Evolutionary conservation across 1,140 invertebrate species (phyloP).

Genomic region (Aphaenogaster floridana): DNA sequence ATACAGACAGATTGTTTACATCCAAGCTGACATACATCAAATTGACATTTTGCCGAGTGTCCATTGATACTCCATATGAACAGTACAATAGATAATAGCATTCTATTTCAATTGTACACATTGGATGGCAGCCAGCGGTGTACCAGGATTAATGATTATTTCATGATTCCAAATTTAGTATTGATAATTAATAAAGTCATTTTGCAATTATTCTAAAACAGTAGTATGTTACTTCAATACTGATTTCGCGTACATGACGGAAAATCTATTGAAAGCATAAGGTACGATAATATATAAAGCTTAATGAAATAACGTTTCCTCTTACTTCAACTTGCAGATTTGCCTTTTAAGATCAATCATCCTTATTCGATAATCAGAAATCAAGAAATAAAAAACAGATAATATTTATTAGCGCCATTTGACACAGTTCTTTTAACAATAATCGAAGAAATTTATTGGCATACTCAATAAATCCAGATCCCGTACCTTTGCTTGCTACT

Average conservation of each 20-base stretch:
- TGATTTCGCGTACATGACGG: not conserved
- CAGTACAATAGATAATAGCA: conserved; percentile 56
- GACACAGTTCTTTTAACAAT: conserved; percentile 39
- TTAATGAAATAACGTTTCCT: not conserved
- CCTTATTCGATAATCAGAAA: not conserved
- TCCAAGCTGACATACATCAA: not conserved
- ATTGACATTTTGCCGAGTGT: conserved; percentile 7
- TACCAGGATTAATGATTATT: conserved; percentile 49
- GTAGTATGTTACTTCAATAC: not conserved
- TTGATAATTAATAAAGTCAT: conserved; percentile 48
- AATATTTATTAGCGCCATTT: conserved; percentile 16
- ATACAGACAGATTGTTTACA: not conserved
- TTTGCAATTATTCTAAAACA: conserved; percentile 14
- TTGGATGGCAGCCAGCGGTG: conserved; percentile 32
- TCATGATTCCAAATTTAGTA: conserved; percentile 20
- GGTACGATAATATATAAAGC: conserved; percentile 16
- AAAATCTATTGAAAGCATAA: conserved; percentile 28
- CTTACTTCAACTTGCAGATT: not conserved
- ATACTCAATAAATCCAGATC: conserved; percentile 74
- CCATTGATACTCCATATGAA: conserved; percentile 57
- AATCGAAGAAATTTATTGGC: conserved; percentile 48
- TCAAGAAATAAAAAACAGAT: conserved; percentile 22
- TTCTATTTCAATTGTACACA: conserved; percentile 38
- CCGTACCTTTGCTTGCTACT: conserved; percentile 77
- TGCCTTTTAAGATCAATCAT: not conserved